Evolutionary conservation across 2,113 vertebrate genomes (phyloP).

Genomic region (Chionis minor): DNA sequence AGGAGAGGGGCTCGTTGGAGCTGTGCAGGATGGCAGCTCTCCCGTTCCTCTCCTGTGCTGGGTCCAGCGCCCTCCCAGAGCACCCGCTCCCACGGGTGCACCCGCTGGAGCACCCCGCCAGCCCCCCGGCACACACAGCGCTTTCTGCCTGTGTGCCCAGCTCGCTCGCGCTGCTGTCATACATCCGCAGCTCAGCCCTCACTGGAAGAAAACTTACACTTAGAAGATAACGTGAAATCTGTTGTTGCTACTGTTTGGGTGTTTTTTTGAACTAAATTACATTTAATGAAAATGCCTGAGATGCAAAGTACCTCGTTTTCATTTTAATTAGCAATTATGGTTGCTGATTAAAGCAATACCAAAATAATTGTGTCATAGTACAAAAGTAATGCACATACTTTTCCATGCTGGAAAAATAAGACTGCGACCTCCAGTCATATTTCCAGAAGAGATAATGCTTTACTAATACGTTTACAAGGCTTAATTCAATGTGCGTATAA

Average conservation of each 20-base stretch:
- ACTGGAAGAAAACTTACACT: not conserved
- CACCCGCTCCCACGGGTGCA: too few relatives aligned
- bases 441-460: not conserved
- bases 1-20: not conserved
- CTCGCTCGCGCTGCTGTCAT: rapidly evolving
- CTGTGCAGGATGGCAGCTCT: not conserved
- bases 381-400: not conserved
- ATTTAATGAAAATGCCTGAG: not conserved
- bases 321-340: not conserved
- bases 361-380: conserved; percentile 15
- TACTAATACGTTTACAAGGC: not conserved
- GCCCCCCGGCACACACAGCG: rapidly evolving
- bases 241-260: not conserved
- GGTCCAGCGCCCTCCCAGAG: not conserved
- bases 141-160: rapidly evolving
- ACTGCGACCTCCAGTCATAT: not conserved
- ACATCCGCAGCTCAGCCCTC: rapidly evolving
- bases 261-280: not conserved
- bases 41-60: not conserved
- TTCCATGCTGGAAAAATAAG: not conserved
- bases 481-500: not conserved
- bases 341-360: conserved; percentile 12
- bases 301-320: not conserved
- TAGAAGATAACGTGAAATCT: not conserved
- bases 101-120: not conserved